Conservation (phyloP, 2,888 invertebrate species). For the Clivina fossor region DNA sequence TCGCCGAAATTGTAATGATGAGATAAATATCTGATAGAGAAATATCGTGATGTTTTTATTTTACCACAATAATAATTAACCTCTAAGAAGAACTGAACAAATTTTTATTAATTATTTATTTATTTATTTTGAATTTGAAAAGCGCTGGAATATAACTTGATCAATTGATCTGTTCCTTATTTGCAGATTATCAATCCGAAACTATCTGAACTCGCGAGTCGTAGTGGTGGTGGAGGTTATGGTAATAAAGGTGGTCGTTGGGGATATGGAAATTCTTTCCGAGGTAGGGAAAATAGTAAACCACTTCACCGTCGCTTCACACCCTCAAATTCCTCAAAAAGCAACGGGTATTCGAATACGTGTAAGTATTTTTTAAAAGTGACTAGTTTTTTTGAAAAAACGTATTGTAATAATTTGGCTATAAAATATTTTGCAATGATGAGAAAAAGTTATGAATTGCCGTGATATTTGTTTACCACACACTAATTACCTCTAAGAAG, state of each 20-base stretch:
- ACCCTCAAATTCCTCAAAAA: constrained; percentile 10
- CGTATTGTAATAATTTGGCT: no score
- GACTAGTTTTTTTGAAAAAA: no score
- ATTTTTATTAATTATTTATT: neutral
- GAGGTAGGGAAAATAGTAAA: constrained; percentile 48
- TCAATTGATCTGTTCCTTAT: no score
- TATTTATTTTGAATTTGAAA: neutral
- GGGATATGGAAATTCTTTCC: constrained; percentile 51
- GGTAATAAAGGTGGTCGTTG: constrained; percentile 53
- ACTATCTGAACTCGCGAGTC: constrained; percentile 75
- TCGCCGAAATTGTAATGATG: constrained; percentile 24
- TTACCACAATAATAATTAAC: constrained; percentile 8
- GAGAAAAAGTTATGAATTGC: constrained; percentile 2
- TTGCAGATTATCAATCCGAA: constrained; percentile 80
- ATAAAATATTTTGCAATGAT: constrained; percentile 16
- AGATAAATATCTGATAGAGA: constrained; percentile 8
- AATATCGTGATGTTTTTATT: constrained; percentile 9
- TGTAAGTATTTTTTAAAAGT: constrained; percentile 19
- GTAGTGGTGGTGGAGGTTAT: constrained; percentile 62
- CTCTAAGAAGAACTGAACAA: constrained; percentile 24
- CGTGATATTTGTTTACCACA: constrained; percentile 13
- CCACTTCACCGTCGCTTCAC: constrained; percentile 45
- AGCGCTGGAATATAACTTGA: no score
- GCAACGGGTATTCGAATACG: constrained; percentile 26
- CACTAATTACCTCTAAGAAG: constrained; percentile 12